A percentile compares a stretch with the other conserved stretches of the same genome.
These are phyloP conservation scores for Botia almorhae DNA, from an alignment of 2,797 vertebrate species.

Conservation along the genomic window DNA sequence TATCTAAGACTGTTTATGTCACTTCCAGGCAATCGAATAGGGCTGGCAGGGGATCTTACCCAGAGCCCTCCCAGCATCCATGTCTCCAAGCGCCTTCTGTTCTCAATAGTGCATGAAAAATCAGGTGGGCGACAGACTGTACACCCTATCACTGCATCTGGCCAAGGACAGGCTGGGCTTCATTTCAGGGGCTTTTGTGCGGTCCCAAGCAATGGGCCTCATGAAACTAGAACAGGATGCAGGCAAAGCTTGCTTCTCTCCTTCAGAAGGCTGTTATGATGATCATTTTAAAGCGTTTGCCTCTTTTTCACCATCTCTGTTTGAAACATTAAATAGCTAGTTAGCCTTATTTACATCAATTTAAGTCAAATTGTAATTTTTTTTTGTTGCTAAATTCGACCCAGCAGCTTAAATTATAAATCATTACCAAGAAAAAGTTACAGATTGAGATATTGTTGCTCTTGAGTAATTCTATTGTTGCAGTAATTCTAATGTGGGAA, in stretches of 20 bases:
- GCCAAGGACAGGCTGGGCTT: conserved; percentile 29
- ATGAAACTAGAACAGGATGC: conserved; percentile 1
- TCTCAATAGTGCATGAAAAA: conserved; percentile 98
- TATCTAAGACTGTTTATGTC: conserved; percentile 17
- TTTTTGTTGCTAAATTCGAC: no score
- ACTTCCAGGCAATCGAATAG: conserved; percentile 85
- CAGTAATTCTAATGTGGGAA: no score
- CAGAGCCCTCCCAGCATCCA: conserved; percentile 92
- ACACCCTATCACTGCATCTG: conserved; percentile 10
- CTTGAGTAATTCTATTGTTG: no score
- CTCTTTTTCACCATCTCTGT: neutral
- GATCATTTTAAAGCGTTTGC: neutral
- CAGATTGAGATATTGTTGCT: no score
- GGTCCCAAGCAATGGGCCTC: conserved; percentile 7
- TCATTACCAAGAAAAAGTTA: no score
- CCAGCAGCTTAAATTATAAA: no score
- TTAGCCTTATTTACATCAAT: no score
- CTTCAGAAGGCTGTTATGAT: neutral
- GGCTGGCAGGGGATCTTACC: conserved; percentile 78
- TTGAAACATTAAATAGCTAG: no score
- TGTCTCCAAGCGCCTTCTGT: conserved; percentile 95
- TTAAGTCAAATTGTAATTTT: no score
- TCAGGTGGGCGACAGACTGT: conserved; percentile 80
- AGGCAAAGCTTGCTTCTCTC: neutral
- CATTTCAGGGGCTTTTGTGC: conserved; percentile 21